Conservation (phyloP, 30 jellyfish, hydroid and myxozoan species). For the Clytia hemisphaerica region DNA sequence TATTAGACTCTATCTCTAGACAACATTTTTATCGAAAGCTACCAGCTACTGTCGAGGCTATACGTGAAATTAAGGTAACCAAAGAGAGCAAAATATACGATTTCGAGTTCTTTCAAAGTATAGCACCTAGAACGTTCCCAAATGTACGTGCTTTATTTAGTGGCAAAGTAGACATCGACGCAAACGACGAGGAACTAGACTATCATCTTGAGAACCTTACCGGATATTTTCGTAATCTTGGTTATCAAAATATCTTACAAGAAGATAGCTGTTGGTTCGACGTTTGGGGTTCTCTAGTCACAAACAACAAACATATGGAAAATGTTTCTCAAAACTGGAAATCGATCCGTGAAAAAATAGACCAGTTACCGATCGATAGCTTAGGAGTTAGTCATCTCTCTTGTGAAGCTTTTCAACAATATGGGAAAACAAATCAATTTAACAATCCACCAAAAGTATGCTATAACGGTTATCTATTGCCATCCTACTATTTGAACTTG, state of each 20-base stretch:
- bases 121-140: constrained; percentile 98
- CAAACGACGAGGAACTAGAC: constrained; percentile 62
- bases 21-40: constrained; percentile 85
- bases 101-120: constrained; percentile 81
- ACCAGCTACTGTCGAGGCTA: constrained; percentile 56
- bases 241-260: constrained; percentile 87
- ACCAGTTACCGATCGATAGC: constrained; percentile 55
- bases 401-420: constrained; percentile 74
- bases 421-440: constrained; percentile 90
- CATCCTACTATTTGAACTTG: constrained; percentile 65
- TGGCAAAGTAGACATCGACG: constrained; percentile 86
- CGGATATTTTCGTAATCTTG: constrained; percentile 48
- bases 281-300: constrained; percentile 90
- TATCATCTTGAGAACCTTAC: constrained; percentile 56
- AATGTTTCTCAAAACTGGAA: constrained; percentile 55
- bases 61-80: constrained; percentile 23
- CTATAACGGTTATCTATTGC: constrained; percentile 69
- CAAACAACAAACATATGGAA: constrained; percentile 76
- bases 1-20: constrained; percentile 86
- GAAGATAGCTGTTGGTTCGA: constrained; percentile 99
- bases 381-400: constrained; percentile 85
- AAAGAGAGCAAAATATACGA: constrained; percentile 46
- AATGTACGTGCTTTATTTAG: constrained; percentile 90
- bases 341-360: constrained; percentile 40
- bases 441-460: constrained; percentile 96